These are phyloP conservation scores for Glaucopsyche alexis DNA, from an alignment of 2,888 invertebrate genomes.

Conservation along the genomic window DNA sequence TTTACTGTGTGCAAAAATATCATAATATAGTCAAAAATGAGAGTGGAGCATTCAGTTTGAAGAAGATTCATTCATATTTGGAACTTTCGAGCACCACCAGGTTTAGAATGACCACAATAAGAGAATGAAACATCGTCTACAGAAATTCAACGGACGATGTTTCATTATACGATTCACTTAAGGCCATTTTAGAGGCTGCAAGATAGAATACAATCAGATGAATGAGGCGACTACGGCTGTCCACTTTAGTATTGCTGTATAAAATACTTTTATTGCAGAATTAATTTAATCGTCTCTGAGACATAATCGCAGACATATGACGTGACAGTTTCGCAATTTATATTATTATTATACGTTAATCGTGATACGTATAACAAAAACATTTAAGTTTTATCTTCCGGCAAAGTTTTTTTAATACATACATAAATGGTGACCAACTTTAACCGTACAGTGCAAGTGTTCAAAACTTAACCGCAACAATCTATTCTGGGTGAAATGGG, in stretches of 20 bases:
- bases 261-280: too few species aligned
- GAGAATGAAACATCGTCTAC: too few species aligned
- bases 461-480: constrained; percentile 37
- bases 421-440: constrained; percentile 7
- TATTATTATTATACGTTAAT: too few species aligned
- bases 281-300: not conserved
- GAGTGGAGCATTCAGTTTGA: too few species aligned
- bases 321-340: not conserved
- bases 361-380: not conserved
- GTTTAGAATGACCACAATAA: too few species aligned
- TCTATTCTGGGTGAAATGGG: constrained; percentile 56
- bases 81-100: too few species aligned
- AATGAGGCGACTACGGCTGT: too few species aligned
- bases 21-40: too few species aligned
- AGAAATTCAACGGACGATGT: too few species aligned
- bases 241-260: not conserved
- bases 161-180: too few species aligned
- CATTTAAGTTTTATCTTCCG: not conserved
- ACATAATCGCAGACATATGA: not conserved
- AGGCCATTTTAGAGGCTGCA: not conserved
- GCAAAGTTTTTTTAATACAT: not conserved
- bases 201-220: not conserved
- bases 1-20: not conserved
- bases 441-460: not conserved
- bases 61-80: too few species aligned